Evolutionary conservation across 2,888 invertebrate genomes (phyloP).

Genomic region (Amiota mariae): DNA sequence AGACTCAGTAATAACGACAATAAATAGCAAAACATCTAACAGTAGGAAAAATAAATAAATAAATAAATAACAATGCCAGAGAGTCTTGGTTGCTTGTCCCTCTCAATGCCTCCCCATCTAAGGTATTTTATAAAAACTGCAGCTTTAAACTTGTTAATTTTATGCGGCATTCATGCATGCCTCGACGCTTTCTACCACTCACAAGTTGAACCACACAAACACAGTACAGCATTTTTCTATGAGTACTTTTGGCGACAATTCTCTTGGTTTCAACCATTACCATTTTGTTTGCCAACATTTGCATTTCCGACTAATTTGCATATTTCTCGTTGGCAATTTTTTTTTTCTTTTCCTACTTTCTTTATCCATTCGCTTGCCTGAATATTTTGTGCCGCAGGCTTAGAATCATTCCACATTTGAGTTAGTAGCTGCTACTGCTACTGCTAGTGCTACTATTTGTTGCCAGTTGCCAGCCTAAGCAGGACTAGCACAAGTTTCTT

Average conservation of each 20-base stretch:
- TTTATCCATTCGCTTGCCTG: slow-evolving; percentile 10
- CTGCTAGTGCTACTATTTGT: too few species aligned
- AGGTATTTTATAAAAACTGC: slow-evolving; percentile 12
- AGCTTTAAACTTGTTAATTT: slow-evolving; percentile 66
- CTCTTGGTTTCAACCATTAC: slow-evolving; percentile 26
- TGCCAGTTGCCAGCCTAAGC: not conserved
- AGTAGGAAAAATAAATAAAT: slow-evolving; percentile 52
- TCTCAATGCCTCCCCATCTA: too few species aligned
- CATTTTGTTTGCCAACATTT: slow-evolving; percentile 53
- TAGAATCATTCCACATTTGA: not conserved
- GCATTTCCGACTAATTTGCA: slow-evolving; percentile 70
- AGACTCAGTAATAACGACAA: slow-evolving; percentile 34
- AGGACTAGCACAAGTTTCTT: slow-evolving; percentile 7
- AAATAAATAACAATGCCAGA: slow-evolving; percentile 30
- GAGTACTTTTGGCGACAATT: slow-evolving; percentile 6
- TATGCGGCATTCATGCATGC: slow-evolving; percentile 50
- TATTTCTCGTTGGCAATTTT: slow-evolving; percentile 48
- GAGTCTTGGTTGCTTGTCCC: not conserved
- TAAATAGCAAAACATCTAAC: slow-evolving; percentile 29
- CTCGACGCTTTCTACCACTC: not conserved
- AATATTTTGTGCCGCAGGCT: slow-evolving; percentile 21
- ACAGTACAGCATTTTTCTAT: too few species aligned
- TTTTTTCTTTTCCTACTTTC: slow-evolving; percentile 18
- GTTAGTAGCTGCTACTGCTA: not conserved
- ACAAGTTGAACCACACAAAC: not conserved